Evolutionary conservation across 2,888 invertebrate species (phyloP), one percentile per base, ranked within the genome.

Genomic region (Iselma pallidipennis): DNA sequence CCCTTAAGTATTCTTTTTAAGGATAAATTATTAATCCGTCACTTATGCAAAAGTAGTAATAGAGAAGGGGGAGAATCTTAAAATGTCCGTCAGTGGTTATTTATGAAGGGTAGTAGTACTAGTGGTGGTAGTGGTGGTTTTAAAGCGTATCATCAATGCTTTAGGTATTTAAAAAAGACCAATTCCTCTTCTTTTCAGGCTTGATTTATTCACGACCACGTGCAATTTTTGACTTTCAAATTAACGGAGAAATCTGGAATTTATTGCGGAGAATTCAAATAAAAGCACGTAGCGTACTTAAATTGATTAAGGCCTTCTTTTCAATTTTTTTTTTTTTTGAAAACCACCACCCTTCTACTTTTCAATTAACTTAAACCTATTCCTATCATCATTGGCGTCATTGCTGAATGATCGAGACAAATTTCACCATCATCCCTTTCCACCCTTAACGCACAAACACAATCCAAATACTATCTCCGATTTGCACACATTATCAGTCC

Each of bases 11-110:
- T 16, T 16, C 16, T 37, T 16, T 37, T 16, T 16, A 56, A 56
- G 55, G 66, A 66, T 70, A 69, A 71, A 71, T 66, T 69, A 70
- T 70, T 71, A 70, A 71, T 70, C 63, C 69, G 65, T 64, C 70
- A 71, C 70, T 71, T 69, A 63, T 31, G 56, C 49, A 28, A 49
- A 29, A 49, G 50, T 29, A 16, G 37, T 37, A 16, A 16, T 37
- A 19, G 37, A 16, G 6, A 37, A 4, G 7, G 37, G 7, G 37
- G 16, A 16, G 16, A 9, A 6, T 9, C 2, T n/a, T 16, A 16
- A 37, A 37, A 37, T 6, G 16, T n/a, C 16, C 14, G 16, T n/a
- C n/a, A n/a, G n/a, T n/a, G n/a, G n/a, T n/a, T n/a, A n/a, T n/a
- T n/a, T n/a, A n/a, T n/a, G n/a, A n/a, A n/a, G n/a, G n/a, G n/a